Evolutionary conservation across 2,797 vertebrate genomes (phyloP), one percentile per base, ranked within the genome.

Genomic region (Melanotaenia pygmaea): DNA sequence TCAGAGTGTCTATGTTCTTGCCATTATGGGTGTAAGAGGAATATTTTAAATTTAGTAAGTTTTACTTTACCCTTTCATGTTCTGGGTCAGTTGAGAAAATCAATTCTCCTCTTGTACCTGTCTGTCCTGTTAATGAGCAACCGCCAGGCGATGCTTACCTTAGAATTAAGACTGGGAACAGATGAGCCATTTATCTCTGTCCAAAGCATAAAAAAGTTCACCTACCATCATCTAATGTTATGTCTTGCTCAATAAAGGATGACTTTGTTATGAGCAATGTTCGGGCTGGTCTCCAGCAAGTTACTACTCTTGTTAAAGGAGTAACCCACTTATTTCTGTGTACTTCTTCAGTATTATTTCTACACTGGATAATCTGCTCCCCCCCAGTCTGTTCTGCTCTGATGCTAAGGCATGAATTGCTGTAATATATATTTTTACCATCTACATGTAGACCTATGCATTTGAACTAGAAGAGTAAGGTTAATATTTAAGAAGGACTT

Each of bases 171-270:
- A 38, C 8, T 16, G 6, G 24, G 16, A 61, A 37, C 40, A 45
- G 22, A 45, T 32, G 51, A 35, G 24, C 13, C 51, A 11, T n/a
- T 26, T 6, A 4, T 28, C 20, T 70, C 13, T 45, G 22, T 58
- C 20, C 51, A 53, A 61, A 34, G 16, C 50, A 66, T 64, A 64
- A 37, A 60, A 58, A 26, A 26, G 26, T 53, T 13, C 11, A 5
- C 9, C 22, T 53, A 26, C 13, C 5, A 54, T 28, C 24, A 26
- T 54, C 40, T 18, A 58, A 74, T 58, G 2, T 59, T 64, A 6
- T 30, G 24, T 58, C 43, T 50, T 28, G 22, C 59, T 72, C 45
- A 38, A 59, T 65, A 40, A 72, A 62, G 22, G 40, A 43, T 30
- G 4, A 53, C 22, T 53, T 26, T 70, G 26, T 57, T 56, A 40